Base-by-base conservation (phyloP, 2,113 vertebrate genomes). In the Trematocara unimaculatum region DNA sequence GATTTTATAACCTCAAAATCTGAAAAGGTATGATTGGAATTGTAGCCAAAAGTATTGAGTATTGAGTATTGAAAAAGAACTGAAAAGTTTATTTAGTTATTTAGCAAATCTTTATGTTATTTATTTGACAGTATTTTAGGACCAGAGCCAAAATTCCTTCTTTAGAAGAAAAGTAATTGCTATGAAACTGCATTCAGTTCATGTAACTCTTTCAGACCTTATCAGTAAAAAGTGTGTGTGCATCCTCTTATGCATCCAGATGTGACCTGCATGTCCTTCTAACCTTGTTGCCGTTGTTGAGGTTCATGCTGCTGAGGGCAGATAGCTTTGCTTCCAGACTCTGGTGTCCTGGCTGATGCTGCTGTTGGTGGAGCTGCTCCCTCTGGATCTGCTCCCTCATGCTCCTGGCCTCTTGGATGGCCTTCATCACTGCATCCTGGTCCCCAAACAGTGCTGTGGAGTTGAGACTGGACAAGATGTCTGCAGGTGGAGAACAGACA, bases 361-460 rank as follows among this genome's bases (percentile, higher is more conserved):
- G 90, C 47, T 87, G 86, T 97, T 97, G 97, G 92, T 98, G 98
- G 84, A 97, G 97, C 91, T 97, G 97, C 95, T 98, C 97, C 45
- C 97, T 92, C 91, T 98, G 97, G 93, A 99, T 98, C 95, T 99
- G 98, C 94, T 99, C 98, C 95, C 98, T 96, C 98, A 99, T 98
- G 94, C 98, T 99, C 83, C 98, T 95, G 80, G 98, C 98, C 95
- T 99, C 98, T 86, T 99, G 98, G 94, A 99, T 99, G 93, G 98
- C 98, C 96, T 99, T 99, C 98, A 99, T 98, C 92, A 99, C 98
- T 11, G 98, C 98, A 18, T 99, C 98, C 97, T 99, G 98, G 97
- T 99, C 98, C 95, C 98, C 98, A 85, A 99, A 99, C 35, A 99
- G 96, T 56, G 98, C 97, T 18, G 98, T 98, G 90, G 98, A 98